Conservation (phyloP, 2,888 invertebrate genomes). For the Leucophenga maculata region DNA sequence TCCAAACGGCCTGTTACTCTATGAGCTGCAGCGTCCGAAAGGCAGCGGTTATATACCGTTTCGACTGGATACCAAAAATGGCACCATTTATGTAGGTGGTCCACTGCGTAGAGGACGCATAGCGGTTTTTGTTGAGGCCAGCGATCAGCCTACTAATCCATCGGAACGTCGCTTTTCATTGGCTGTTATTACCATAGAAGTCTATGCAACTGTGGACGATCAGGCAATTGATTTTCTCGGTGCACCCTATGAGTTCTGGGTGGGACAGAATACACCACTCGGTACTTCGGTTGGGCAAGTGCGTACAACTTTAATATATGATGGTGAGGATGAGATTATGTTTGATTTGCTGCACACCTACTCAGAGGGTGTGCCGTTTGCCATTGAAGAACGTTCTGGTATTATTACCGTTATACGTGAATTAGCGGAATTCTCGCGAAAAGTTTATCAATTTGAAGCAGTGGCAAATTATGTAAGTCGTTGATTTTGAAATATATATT, state of each 20-base stretch:
- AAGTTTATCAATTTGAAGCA: conserved; percentile 86
- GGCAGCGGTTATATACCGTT: conserved; percentile 80
- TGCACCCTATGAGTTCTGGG: conserved; percentile 92
- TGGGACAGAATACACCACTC: conserved; percentile 86
- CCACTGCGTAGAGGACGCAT: conserved; percentile 82
- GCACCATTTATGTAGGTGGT: conserved; percentile 78
- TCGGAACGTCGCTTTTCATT: conserved; percentile 86
- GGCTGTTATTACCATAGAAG: conserved; percentile 88
- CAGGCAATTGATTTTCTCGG: conserved; percentile 85
- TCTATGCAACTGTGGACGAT: conserved; percentile 73
- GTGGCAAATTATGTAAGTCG: conserved; percentile 76
- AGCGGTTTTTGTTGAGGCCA: conserved; percentile 87
- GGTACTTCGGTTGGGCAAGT: conserved; percentile 91
- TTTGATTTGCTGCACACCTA: conserved; percentile 89
- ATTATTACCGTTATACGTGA: conserved; percentile 88
- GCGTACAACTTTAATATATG: conserved; percentile 81
- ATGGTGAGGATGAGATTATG: conserved; percentile 77
- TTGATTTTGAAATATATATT: too few species aligned
- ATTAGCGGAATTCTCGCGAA: conserved; percentile 79
- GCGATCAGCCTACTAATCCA: conserved; percentile 86
- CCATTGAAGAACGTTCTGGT: conserved; percentile 89
- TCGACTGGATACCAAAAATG: conserved; percentile 80
- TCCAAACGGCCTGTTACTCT: conserved; percentile 82
- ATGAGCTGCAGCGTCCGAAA: conserved; percentile 81
- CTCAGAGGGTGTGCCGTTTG: conserved; percentile 93